These are phyloP conservation scores for Leucophenga montana DNA, from an alignment of 2,888 invertebrate species.

Conservation along the genomic window DNA sequence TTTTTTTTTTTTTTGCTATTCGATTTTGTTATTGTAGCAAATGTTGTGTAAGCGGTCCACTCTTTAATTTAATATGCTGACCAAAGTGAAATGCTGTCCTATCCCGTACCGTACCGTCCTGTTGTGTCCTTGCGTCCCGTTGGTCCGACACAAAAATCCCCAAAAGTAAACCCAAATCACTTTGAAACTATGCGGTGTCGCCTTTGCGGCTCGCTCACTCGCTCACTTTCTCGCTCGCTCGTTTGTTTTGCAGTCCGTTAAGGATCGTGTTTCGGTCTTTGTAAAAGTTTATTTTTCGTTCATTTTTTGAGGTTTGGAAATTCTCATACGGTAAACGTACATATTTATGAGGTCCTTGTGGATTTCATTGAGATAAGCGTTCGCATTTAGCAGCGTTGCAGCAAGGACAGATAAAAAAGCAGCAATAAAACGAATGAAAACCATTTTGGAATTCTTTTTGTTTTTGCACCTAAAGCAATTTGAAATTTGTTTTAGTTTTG, in stretches of 20 bases:
- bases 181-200: constrained; percentile 63
- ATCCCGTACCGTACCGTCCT: no score
- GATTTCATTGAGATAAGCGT: constrained; percentile 63
- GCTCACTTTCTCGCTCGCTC: no score
- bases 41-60: constrained; percentile 32
- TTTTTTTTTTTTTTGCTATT: constrained; percentile 14
- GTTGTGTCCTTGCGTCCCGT: no score
- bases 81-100: constrained; percentile 33
- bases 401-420: constrained; percentile 20
- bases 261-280: not conserved
- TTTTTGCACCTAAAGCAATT: no score
- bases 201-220: no score
- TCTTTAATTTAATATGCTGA: constrained; percentile 66
- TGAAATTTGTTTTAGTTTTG: constrained; percentile 35
- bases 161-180: constrained; percentile 61
- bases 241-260: constrained; percentile 43
- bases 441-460: no score
- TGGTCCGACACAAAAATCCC: not conserved
- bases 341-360: constrained; percentile 65
- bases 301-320: not conserved
- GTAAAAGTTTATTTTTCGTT: not conserved
- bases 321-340: constrained; percentile 33
- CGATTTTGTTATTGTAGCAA: constrained; percentile 11
- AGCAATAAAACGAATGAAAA: not conserved
- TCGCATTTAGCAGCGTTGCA: constrained; percentile 53